These are phyloP conservation scores for Fukomys damarensis DNA, from an alignment of 2,113 vertebrate genomes.

Conservation along the genomic window DNA sequence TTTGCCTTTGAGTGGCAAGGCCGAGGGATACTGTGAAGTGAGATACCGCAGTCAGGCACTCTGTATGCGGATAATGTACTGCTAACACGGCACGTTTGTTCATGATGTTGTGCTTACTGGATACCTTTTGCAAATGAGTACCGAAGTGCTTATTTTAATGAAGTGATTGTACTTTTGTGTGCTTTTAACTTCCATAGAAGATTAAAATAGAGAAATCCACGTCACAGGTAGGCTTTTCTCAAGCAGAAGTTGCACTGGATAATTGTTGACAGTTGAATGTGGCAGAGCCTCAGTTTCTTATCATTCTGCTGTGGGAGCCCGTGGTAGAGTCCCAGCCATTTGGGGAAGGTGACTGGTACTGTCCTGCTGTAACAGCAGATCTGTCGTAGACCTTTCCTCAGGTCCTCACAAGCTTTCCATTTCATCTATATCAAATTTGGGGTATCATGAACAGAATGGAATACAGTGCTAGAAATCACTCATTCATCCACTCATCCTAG, in stretches of 20 bases:
- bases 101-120: neutral
- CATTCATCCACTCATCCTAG: neutral
- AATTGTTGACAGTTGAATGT: neutral
- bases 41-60: neutral
- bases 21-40: neutral
- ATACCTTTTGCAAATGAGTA: neutral
- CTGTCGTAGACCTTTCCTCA: neutral
- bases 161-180: neutral
- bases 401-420: neutral
- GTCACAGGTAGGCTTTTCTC: neutral
- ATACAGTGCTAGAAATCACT: neutral
- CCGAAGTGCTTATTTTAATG: neutral
- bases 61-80: neutral
- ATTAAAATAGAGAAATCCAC: neutral
- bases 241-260: neutral
- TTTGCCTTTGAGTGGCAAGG: neutral
- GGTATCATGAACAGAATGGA: neutral
- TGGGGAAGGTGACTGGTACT: conserved; percentile 3
- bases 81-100: neutral
- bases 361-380: neutral
- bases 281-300: neutral
- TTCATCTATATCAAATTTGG: conserved; percentile 34
- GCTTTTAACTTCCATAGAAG: neutral
- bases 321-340: neutral
- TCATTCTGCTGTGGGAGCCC: neutral